Evolutionary conservation across 37 sponge, comb jelly and placozoan species (phyloP).

Genomic region (Ianthella basta): DNA sequence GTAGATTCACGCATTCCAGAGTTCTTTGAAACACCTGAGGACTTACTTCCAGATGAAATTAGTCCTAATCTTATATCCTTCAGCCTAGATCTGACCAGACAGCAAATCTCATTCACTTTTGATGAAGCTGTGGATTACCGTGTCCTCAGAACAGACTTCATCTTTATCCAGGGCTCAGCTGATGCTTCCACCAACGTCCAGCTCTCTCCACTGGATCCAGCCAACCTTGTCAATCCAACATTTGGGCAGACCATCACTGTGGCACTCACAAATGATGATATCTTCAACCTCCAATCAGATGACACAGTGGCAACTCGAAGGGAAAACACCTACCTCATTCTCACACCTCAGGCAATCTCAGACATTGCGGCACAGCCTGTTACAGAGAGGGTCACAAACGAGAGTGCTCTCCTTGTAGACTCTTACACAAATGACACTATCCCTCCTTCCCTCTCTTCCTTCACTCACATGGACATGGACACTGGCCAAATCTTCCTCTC

Average conservation of each 20-base stretch:
- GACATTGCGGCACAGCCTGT: conserved; percentile 60
- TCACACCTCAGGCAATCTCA: conserved; percentile 40
- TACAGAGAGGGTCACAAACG: conserved; percentile 36
- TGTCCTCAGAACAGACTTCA: conserved; percentile 62
- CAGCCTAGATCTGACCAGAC: conserved; percentile 69
- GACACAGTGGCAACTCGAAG: conserved; percentile 59
- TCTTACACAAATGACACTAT: conserved; percentile 70
- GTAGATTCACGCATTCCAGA: background rate
- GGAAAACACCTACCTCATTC: conserved; percentile 70
- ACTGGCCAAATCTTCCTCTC: conserved; percentile 54
- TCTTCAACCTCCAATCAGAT: conserved; percentile 59
- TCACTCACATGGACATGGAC: conserved; percentile 83
- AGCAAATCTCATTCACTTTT: conserved; percentile 69
- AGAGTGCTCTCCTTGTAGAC: conserved; percentile 35
- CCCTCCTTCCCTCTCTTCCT: conserved; percentile 46
- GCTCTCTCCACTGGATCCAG: conserved; percentile 33
- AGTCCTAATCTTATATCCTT: conserved; percentile 68
- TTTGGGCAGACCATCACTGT: conserved; percentile 58
- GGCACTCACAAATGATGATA: conserved; percentile 57
- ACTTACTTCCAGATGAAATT: conserved; percentile 50
- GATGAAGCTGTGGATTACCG: conserved; percentile 84
- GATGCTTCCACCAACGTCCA: conserved; percentile 23
- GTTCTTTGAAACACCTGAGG: background rate
- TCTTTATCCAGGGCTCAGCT: conserved; percentile 63
- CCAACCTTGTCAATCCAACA: conserved; percentile 36